These are phyloP conservation scores for Ennomos erosarius DNA, from an alignment of 2,888 invertebrate genomes.

Conservation along the genomic window DNA sequence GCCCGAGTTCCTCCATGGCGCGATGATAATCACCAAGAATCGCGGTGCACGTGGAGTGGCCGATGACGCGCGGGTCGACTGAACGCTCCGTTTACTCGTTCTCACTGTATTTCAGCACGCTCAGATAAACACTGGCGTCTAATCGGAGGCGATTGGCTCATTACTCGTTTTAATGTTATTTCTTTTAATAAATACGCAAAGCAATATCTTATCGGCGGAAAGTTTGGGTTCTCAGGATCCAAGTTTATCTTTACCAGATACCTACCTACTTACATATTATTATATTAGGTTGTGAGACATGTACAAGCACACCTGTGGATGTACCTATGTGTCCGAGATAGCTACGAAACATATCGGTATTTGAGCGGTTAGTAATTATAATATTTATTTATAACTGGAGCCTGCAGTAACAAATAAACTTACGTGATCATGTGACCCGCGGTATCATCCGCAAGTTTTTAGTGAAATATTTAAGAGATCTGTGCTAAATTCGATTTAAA, in stretches of 20 bases:
- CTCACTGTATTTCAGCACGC: conserved; percentile 55
- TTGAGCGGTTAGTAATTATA: too few species aligned
- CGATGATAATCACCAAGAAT: conserved; percentile 32
- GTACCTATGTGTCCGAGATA: too few species aligned
- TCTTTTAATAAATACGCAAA: conserved; percentile 36
- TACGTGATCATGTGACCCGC: too few species aligned
- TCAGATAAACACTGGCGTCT: conserved; percentile 68
- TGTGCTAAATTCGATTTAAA: too few species aligned
- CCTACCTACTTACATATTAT: background rate
- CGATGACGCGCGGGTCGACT: conserved; percentile 55
- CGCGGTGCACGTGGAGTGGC: conserved; percentile 57
- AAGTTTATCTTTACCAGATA: conserved; percentile 23
- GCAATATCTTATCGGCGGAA: conserved; percentile 39
- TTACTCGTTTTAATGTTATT: conserved; percentile 37
- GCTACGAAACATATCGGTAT: too few species aligned
- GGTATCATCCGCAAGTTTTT: too few species aligned
- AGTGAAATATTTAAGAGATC: too few species aligned
- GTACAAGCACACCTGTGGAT: too few species aligned
- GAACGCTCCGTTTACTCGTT: conserved; percentile 54
- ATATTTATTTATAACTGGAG: too few species aligned
- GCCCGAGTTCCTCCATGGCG: conserved; percentile 52
- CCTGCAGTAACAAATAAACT: too few species aligned
- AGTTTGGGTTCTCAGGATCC: conserved; percentile 9
- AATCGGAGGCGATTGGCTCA: conserved; percentile 60
- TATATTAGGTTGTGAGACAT: too few species aligned